These are phyloP conservation scores for Tanypteryx hageni DNA, from an alignment of 2,888 invertebrate species.

Conservation along the genomic window DNA sequence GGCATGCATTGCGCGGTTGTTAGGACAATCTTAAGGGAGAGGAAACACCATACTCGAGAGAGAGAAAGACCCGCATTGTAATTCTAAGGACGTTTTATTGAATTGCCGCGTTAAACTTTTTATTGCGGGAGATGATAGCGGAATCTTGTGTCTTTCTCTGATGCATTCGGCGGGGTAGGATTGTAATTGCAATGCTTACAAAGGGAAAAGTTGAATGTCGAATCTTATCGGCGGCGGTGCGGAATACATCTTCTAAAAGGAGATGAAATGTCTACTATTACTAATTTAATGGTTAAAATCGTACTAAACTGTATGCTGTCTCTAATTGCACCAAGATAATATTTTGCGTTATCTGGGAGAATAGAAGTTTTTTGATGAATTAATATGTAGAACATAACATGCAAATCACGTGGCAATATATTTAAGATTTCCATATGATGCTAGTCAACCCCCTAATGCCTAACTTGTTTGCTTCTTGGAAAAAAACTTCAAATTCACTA, in stretches of 20 bases:
- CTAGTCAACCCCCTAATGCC: too few relatives aligned
- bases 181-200: neutral
- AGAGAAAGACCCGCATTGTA: neutral
- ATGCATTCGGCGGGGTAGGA: neutral
- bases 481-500: too few relatives aligned
- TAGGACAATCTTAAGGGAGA: neutral
- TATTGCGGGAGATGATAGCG: neutral
- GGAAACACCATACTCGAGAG: neutral
- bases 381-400: too few relatives aligned
- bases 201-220: neutral
- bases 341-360: too few relatives aligned
- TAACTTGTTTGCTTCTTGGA: too few relatives aligned
- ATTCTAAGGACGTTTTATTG: neutral
- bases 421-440: too few relatives aligned
- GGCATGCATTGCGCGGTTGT: neutral
- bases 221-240: neutral
- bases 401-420: too few relatives aligned
- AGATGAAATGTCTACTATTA: too few relatives aligned
- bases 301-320: too few relatives aligned
- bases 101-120: neutral
- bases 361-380: too few relatives aligned
- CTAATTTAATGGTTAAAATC: too few relatives aligned
- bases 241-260: neutral
- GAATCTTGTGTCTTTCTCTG: neutral
- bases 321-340: too few relatives aligned